These are phyloP conservation scores for Picus viridis DNA, from an alignment of 2,797 vertebrate genomes.

Conservation along the genomic window DNA sequence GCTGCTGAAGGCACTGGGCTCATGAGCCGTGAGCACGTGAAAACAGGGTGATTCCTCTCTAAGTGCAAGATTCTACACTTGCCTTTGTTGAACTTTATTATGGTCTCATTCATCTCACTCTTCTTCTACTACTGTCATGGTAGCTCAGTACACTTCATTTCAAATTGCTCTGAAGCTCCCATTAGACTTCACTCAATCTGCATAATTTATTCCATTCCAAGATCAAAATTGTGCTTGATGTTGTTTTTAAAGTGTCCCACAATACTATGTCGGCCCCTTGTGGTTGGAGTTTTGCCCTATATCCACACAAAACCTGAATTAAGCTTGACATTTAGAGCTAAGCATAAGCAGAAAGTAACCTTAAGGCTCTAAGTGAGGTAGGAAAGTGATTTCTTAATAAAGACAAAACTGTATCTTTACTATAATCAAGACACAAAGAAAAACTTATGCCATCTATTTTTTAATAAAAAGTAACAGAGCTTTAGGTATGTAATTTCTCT, in stretches of 20 bases:
- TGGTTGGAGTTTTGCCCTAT: background rate
- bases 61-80: background rate
- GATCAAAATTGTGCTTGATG: background rate
- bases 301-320: background rate
- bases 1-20: no score
- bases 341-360: conserved; percentile 30
- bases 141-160: background rate
- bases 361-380: conserved; percentile 58
- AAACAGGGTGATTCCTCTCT: background rate
- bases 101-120: background rate
- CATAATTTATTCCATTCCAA: background rate
- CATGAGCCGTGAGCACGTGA: no score
- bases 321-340: conserved; percentile 18
- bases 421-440: conserved; percentile 59
- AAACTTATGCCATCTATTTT: background rate
- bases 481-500: conserved; percentile 68
- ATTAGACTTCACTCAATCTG: background rate
- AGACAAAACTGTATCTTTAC: conserved; percentile 60
- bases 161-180: background rate
- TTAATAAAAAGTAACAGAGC: conserved; percentile 59
- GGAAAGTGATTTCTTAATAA: conserved; percentile 51
- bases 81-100: background rate
- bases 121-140: background rate
- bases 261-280: accelerated
- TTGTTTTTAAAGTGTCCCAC: background rate